These are phyloP conservation scores for Furcula furcula DNA, from an alignment of 2,888 invertebrate genomes.

Conservation along the genomic window DNA sequence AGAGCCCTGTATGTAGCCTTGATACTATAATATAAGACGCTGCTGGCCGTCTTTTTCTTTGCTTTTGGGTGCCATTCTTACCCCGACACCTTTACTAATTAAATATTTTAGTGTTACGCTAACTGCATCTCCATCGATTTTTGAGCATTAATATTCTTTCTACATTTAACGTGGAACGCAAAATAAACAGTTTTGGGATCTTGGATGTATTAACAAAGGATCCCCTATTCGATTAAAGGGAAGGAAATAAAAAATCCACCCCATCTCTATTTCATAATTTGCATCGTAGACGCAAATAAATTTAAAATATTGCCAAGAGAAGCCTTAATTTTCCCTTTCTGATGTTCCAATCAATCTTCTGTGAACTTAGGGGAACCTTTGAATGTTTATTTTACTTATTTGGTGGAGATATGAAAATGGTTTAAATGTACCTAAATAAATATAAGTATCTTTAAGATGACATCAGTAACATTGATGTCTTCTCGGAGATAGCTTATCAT, in stretches of 20 bases:
- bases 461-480: no score
- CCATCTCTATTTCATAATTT: constrained; percentile 78
- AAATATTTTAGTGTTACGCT: no score
- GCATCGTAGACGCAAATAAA: constrained; percentile 78
- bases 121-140: constrained; percentile 29
- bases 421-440: no score
- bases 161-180: constrained; percentile 43
- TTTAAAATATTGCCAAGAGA: constrained; percentile 72
- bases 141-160: constrained; percentile 24
- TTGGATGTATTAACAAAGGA: constrained; percentile 57
- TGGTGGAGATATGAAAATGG: no score
- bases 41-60: no score
- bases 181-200: constrained; percentile 62
- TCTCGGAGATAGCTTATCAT: no score
- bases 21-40: no score
- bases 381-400: constrained; percentile 18
- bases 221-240: constrained; percentile 72
- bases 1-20: no score
- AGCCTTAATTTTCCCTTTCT: constrained; percentile 69
- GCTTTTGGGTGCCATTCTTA: no score
- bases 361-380: constrained; percentile 28
- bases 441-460: no score
- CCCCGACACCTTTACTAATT: no score
- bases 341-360: constrained; percentile 62
- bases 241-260: constrained; percentile 60